Evolutionary conservation across 1,140 invertebrate genomes (phyloP), one percentile per base, ranked within the genome.

Genomic region (Kradibia gibbosae): DNA sequence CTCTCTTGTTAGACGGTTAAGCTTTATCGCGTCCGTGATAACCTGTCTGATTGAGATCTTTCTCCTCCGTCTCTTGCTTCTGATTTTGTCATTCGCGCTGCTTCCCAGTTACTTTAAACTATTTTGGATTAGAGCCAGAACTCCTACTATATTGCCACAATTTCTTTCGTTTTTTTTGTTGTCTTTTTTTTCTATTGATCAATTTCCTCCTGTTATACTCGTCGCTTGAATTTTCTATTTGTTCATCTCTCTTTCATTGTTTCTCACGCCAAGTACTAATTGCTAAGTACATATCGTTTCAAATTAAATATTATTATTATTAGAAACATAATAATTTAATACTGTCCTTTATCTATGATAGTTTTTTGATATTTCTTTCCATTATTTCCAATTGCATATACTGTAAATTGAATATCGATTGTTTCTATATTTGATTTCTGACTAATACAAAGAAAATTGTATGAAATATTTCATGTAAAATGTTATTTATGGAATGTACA

Each of bases 41-140:
- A 85, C 87, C 85, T 82, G 84, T 78, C 84, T 62, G 62, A 62
- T 81, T 67, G 39, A 8, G 25, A 65, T 65, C 65, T 74, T 57
- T 72, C 36, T 36, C n/a, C 57, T 13, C 57, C 55, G n/a, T 53
- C 76, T 77, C 80, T 53, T 73, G 57, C 11, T 36, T 22, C 55
- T 11, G 28, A 39, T 28, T 77, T 28, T 81, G 80, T 39, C 1
- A 0, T 70, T 71, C 39, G 67, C 39, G 17, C 67, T 42, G 2
- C 80, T 67, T n/a, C n/a, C 45, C 36, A 60, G 20, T 17, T 60
- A 62, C 85, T 87, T 85, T 85, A 86, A 85, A 86, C 86, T 88
- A 88, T 88, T 86, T 86, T 88, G 87, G 86, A 89, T 89, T 88
- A 87, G 88, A 88, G 86, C 87, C 87, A 87, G 83, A 84, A 83